These are phyloP conservation scores for Cheumatopsyche charites DNA, from an alignment of 1,140 invertebrate genomes.

Conservation along the genomic window DNA sequence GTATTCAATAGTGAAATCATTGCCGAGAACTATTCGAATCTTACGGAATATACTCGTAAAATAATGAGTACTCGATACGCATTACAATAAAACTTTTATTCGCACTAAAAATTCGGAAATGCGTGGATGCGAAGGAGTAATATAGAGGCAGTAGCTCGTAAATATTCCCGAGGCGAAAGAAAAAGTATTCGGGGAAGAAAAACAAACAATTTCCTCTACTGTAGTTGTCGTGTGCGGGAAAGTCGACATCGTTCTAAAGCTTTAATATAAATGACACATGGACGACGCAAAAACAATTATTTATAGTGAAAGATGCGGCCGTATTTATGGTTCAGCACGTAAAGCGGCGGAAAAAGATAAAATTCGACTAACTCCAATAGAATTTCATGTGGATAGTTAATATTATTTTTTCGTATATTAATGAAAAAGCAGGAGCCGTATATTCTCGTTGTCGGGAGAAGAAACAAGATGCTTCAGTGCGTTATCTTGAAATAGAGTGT, in stretches of 20 bases:
- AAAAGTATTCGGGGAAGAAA: not conserved
- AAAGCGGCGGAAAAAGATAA: conserved; percentile 6
- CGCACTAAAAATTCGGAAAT: not conserved
- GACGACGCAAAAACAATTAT: conserved; percentile 37
- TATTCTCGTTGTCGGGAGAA: no score
- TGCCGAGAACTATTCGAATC: no score
- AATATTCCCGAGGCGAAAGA: not conserved
- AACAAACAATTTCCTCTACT: conserved; percentile 21
- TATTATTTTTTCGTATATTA: not conserved
- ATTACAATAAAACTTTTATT: no score
- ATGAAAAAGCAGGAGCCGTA: no score
- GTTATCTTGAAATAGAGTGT: not conserved
- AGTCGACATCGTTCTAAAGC: conserved; percentile 16
- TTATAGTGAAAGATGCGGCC: conserved; percentile 28
- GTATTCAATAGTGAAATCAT: no score
- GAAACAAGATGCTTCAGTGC: not conserved
- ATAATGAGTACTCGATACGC: no score
- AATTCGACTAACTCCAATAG: not conserved
- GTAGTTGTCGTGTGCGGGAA: not conserved
- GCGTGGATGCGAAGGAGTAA: not conserved
- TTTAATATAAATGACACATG: conserved; percentile 37
- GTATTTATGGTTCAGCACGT: conserved; percentile 6
- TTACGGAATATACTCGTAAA: no score
- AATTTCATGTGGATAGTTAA: not conserved
- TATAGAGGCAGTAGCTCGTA: not conserved